Evolutionary conservation across 2,888 invertebrate genomes (phyloP).

Genomic region (Syritta pipiens): DNA sequence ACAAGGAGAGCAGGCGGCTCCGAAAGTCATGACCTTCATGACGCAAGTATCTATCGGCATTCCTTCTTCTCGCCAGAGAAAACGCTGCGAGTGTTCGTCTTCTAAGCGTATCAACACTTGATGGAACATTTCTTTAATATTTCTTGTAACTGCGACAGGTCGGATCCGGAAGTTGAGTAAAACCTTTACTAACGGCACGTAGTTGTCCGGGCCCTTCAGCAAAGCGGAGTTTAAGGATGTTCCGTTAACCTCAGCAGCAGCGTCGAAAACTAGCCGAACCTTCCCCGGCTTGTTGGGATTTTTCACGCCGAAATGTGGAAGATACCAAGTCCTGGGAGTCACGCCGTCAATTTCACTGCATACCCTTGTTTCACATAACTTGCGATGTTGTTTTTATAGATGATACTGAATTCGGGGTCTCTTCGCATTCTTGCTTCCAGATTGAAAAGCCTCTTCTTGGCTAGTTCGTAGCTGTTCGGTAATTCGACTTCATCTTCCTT

Average conservation of each 20-base stretch:
- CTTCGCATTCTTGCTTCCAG: too few species aligned
- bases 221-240: not conserved
- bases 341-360: too few species aligned
- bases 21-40: slow-evolving; percentile 68
- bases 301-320: too few species aligned
- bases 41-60: slow-evolving; percentile 47
- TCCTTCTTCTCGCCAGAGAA: slow-evolving; percentile 70
- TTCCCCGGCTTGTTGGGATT: too few species aligned
- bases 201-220: not conserved
- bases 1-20: slow-evolving; percentile 65
- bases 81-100: slow-evolving; percentile 72
- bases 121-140: slow-evolving; percentile 16
- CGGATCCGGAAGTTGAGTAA: slow-evolving; percentile 2
- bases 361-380: too few species aligned
- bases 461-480: too few species aligned
- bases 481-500: too few species aligned
- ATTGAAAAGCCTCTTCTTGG: too few species aligned
- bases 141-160: not conserved
- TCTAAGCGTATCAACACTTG: slow-evolving; percentile 16
- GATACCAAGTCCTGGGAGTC: too few species aligned
- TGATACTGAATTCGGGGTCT: too few species aligned
- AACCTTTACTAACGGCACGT: not conserved
- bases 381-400: too few species aligned
- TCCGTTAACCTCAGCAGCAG: not conserved
- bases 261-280: not conserved